These are phyloP conservation scores for Eumeta japonica DNA, from an alignment of 1,140 invertebrate species.

Conservation along the genomic window DNA sequence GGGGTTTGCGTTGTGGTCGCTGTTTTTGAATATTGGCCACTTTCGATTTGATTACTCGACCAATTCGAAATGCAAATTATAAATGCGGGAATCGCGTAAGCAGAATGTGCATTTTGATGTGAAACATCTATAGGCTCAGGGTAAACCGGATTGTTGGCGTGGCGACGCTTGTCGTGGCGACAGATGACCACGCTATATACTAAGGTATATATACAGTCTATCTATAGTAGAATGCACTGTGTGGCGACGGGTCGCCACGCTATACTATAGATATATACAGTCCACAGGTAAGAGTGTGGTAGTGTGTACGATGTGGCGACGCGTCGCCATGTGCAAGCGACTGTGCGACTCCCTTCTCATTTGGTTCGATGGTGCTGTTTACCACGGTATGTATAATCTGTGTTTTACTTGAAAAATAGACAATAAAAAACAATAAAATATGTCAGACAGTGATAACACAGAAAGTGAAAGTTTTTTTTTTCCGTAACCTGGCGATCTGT, in stretches of 20 bases:
- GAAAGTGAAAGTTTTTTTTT: conserved; percentile 1
- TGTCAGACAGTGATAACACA: not conserved
- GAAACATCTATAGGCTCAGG: too few relatives aligned
- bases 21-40: too few relatives aligned
- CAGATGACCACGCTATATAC: not conserved
- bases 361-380: not conserved
- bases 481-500: too few relatives aligned
- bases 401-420: not conserved
- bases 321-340: not conserved
- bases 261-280: too few relatives aligned
- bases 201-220: conserved; percentile 1
- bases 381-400: conserved; percentile 1
- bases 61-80: too few relatives aligned
- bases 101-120: too few relatives aligned
- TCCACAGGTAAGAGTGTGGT: too few relatives aligned
- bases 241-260: conserved; percentile 1
- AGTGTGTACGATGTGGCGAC: not conserved
- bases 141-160: too few relatives aligned
- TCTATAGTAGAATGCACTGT: not conserved
- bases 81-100: too few relatives aligned
- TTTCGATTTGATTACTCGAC: too few relatives aligned
- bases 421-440: not conserved
- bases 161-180: conserved; percentile 1
- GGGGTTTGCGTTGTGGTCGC: too few relatives aligned
- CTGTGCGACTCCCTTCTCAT: conserved; percentile 1